Evolutionary conservation across 1,140 invertebrate genomes (phyloP).

Genomic region (Ceratina japonica): DNA sequence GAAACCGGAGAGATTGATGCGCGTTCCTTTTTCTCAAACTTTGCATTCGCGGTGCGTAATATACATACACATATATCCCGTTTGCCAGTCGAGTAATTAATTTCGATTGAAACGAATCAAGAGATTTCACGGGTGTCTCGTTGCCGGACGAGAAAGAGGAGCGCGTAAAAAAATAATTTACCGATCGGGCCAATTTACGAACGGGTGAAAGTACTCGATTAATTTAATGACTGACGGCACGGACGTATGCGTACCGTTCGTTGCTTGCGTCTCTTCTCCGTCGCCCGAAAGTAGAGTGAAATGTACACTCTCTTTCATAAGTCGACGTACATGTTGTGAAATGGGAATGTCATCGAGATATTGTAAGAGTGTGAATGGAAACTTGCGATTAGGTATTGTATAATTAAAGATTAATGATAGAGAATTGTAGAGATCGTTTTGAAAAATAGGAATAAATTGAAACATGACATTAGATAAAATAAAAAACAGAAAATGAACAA

Average conservation of each 20-base stretch:
- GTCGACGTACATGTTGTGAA: not conserved
- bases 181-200: slow-evolving; percentile 25
- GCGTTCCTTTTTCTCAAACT: no score
- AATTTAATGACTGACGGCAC: slow-evolving; percentile 15
- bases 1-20: no score
- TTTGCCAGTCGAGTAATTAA: slow-evolving; percentile 19
- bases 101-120: slow-evolving; percentile 28
- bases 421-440: no score
- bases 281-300: not conserved
- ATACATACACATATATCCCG: no score
- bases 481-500: no score
- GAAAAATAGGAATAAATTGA: no score
- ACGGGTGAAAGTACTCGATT: slow-evolving; percentile 40
- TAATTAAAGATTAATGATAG: no score
- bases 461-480: no score
- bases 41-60: no score
- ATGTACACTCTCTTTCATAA: not conserved
- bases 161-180: slow-evolving; percentile 15
- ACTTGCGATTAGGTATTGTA: no score
- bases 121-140: slow-evolving; percentile 26
- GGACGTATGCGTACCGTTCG: not conserved
- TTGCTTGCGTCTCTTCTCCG: not conserved
- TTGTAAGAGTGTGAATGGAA: no score
- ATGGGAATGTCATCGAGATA: not conserved
- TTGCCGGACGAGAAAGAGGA: not conserved